Evolutionary conservation across 2,113 vertebrate genomes (phyloP), one percentile per base, ranked within the genome.

Genomic region (Psilopogon haemacephalus): DNA sequence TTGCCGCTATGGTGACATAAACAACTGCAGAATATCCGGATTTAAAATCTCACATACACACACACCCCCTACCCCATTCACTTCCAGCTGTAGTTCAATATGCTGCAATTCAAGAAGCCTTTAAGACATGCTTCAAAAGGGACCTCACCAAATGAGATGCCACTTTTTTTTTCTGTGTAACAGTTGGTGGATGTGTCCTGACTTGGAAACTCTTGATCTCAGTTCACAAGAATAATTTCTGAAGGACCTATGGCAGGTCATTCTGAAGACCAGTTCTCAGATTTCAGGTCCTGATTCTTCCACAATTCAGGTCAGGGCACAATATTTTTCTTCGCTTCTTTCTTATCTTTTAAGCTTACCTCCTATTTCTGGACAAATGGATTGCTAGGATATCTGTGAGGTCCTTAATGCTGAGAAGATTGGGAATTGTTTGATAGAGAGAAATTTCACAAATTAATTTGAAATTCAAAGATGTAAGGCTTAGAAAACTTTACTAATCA

Each of bases 141-240:
- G 28, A 90, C 52, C n/a, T 89, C 52, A 52, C 27, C 63, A 85
- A 83, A 79, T 65, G 26, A 87, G 20, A 85, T 67, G 64, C 14
- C 46, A 74, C 40, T 55, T 84, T 82, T 37, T 37, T 85, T 94
- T 75, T 62, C 44, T 76, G 27, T 67, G 2, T 18, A 60, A 59
- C 28, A 27, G 35, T 77, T 92, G 26, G 32, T 80, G 72, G 42
- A 83, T 3, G 2, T n/a, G 42, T 70, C 59, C 46, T 80, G 68
- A 72, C 74, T 87, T 77, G 55, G 48, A 84, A 86, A 89, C n/a
- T 86, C 81, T 87, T 89, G 71, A 80, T 94, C 60, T 77, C 86
- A 35, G 46, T 91, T 95, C 87, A 89, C 62, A 76, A 59, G 74
- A 85, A 83, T 73, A 67, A 78, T 80, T 83, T 91, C 71, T 72